Evolutionary conservation across 2,797 vertebrate genomes (phyloP), one percentile per base, ranked within the genome.

Genomic region (Sebastolobus altivelis): DNA sequence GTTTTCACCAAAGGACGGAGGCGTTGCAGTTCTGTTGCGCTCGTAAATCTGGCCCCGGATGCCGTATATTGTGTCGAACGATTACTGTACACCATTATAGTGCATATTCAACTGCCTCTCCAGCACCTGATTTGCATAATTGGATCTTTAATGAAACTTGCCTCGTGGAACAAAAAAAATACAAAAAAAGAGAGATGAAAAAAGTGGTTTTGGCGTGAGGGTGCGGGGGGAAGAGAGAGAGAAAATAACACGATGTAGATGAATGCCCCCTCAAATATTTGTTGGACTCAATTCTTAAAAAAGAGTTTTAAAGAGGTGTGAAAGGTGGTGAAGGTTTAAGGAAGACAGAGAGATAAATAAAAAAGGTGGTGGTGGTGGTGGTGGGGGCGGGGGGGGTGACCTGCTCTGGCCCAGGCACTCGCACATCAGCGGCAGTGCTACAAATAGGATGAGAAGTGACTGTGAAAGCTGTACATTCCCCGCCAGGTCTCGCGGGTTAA

Each of bases 101-200:
- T 95, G 96, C 95, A 94, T 95, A 96, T 97, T 97, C 96, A 95
- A 93, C 96, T 96, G 96, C 96, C 96, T 96, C 95, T 96, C 95
- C 93, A 95, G 95, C 95, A 96, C 95, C 95, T 95, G 83, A 97
- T 98, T 97, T 98, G 96, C 97, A 98, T 98, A 97, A 97, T 97
- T 97, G 97, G 96, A 97, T 97, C 95, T 97, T 96, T 95, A 97
- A 97, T 96, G 97, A 97, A 98, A 97, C 95, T 97, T 97, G 96
- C 95, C 94, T 95, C 95, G 96, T 96, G 97, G 96, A 96, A 96
- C 94, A 96, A 95, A 96, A 95, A 96, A 95, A 81, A 88, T 59
- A 87, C 33, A 88, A 84, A 90, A 87, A 89, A 35, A 59, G 61
- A 85, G 78, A 85, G 62, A 90, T 82, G 75, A 82, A 81, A 84